phyloP scores from a whole-genome alignment of 2,888 invertebrate species.

The Marasmarcha lunaedactyla region DNA sequence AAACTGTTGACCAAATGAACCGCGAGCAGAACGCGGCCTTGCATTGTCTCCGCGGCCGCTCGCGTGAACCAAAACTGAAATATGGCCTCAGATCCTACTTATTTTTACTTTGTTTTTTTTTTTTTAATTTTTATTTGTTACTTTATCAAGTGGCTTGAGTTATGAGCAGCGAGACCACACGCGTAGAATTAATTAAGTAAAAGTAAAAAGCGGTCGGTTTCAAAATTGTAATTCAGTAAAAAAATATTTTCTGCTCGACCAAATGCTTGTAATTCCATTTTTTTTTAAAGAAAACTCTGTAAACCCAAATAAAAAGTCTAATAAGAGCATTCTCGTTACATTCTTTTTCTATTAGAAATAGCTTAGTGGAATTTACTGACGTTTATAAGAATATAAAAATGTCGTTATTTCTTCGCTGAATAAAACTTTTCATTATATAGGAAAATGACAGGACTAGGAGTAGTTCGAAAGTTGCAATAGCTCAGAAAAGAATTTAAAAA shows the following conservation, averaged over 20 bases:
- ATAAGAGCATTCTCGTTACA: neutral
- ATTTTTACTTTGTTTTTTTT: conserved; percentile 42
- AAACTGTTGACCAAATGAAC: neutral
- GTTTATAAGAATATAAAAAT: too few species aligned
- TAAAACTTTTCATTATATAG: too few species aligned
- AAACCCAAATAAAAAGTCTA: too few species aligned
- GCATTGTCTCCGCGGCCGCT: conserved; percentile 65
- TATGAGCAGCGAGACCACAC: conserved; percentile 65
- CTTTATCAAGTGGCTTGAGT: conserved; percentile 68
- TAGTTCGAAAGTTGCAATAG: conserved; percentile 32
- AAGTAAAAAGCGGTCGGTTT: conserved; percentile 28
- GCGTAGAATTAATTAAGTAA: conserved; percentile 57
- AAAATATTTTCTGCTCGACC: too few species aligned
- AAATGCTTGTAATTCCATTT: too few species aligned
- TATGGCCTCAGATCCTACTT: conserved; percentile 63
- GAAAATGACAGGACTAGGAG: too few species aligned
- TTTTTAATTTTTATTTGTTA: conserved; percentile 48
- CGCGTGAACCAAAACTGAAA: conserved; percentile 64
- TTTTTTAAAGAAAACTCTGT: too few species aligned
- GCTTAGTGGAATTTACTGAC: too few species aligned
- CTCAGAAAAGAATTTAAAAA: conserved; percentile 56
- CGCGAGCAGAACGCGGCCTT: conserved; percentile 37
- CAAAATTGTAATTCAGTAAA: too few species aligned
- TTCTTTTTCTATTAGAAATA: conserved; percentile 4
- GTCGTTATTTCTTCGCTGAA: too few species aligned